Conservation (phyloP, 2,888 invertebrate species). For the Candidula unifasciata region DNA sequence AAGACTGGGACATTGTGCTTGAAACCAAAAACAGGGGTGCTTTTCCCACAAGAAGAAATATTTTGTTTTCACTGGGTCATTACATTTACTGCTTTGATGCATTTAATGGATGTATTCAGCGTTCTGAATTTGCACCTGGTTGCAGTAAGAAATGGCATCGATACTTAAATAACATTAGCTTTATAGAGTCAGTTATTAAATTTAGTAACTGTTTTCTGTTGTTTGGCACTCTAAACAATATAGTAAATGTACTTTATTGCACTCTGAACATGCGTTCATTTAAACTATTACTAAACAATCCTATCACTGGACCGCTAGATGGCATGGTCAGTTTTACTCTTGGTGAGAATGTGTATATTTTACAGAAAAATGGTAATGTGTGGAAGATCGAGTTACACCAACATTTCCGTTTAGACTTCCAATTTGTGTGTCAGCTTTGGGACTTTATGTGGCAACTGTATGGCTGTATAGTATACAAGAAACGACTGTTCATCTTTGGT, state of each 20-base stretch:
- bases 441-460: not conserved
- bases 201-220: not conserved
- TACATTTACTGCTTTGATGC: no score
- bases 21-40: no score
- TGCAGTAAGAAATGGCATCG: not conserved
- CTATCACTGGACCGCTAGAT: not conserved
- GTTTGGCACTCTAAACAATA: not conserved
- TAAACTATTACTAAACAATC: not conserved
- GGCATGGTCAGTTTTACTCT: not conserved
- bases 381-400: not conserved
- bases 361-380: conserved; percentile 7
- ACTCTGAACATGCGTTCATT: no score
- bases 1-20: no score
- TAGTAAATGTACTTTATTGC: not conserved
- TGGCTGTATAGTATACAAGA: not conserved
- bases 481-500: not conserved
- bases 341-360: not conserved
- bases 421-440: not conserved
- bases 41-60: no score
- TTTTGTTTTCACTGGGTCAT: no score
- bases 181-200: not conserved
- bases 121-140: not conserved
- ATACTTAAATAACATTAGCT: no score
- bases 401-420: not conserved
- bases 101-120: not conserved